phyloP scores from a whole-genome alignment of 2,797 vertebrate genomes.

The Enteromius trimaculatus region DNA sequence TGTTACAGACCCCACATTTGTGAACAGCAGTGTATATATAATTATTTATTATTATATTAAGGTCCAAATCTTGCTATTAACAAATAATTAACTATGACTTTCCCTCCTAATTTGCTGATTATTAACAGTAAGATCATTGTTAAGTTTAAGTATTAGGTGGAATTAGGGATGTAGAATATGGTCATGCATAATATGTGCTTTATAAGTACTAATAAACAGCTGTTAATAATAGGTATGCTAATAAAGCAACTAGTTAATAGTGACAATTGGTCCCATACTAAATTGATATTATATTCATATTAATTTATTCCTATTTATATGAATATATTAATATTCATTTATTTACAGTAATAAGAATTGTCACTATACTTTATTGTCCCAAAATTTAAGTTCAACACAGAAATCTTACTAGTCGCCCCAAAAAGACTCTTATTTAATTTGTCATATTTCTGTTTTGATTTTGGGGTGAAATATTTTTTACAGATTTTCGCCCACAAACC shows the following conservation, averaged over 20 bases:
- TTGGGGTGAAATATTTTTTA: background rate
- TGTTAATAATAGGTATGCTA: background rate
- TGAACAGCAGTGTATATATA: background rate
- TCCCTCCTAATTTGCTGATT: background rate
- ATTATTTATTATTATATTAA: background rate
- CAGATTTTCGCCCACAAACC: background rate
- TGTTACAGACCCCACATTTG: background rate
- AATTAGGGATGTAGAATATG: too few species aligned
- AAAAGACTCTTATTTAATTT: background rate
- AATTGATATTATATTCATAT: background rate
- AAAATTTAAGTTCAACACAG: background rate
- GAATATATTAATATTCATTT: background rate
- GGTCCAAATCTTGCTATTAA: too few species aligned
- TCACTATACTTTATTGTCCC: background rate
- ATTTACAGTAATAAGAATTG: background rate
- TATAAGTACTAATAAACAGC: background rate
- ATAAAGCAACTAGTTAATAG: background rate
- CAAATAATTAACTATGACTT: too few species aligned
- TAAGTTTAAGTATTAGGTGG: too few species aligned
- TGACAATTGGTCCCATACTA: background rate
- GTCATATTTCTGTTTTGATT: background rate
- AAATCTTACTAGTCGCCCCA: background rate
- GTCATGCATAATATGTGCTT: background rate
- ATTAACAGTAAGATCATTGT: background rate
- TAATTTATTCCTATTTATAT: background rate